Base-by-base conservation (phyloP, 2,797 vertebrate species). In the Hirundo rustica region DNA sequence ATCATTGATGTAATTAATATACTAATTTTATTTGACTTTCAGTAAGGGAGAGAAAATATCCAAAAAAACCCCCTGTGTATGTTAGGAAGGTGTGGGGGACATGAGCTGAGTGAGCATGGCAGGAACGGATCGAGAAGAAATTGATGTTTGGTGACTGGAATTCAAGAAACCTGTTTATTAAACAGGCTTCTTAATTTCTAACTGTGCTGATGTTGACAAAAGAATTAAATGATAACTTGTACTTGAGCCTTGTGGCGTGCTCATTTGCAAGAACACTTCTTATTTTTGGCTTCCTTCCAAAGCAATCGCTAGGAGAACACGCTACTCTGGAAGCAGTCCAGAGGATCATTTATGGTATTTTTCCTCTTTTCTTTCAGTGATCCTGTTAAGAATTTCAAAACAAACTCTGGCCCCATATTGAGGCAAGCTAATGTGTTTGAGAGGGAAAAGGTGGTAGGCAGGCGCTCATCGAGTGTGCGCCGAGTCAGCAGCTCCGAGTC, bases 141-240 rank as follows among this genome's bases (percentile, higher is more conserved):
- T 47, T 17, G 14, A 13, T 57, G 22, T 47, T 88, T 48, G n/a
- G 84, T 98, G 97, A 97, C 96, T 97, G 83, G 94, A 98, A 97
- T 97, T 96, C 67, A 89, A 92, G 89, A 94, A 98, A 98, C 98
- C 98, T 97, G 85, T 97, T 98, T 98, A 97, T 98, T 98, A 97
- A 96, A 65, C 93, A 97, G 95, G 85, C 96, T 94, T 98, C 97
- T 98, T 98, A 97, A 98, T 98, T 99, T 98, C 97, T 97, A 96
- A 97, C 94, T 0, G 5, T 9, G 61, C 91, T 96, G 95, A 96
- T 98, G 96, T 98, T 98, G 98, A 98, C 97, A 97, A 97, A 98
- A 95, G 97, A 97, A 98, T 98, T 98, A 98, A 98, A 98, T 97
- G 97, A 97, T 98, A 98, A 97, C 96, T 98, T 94, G 94, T 95